phyloP scores from a whole-genome alignment of 2,888 invertebrate genomes.

The Cephus nigrinus region DNA sequence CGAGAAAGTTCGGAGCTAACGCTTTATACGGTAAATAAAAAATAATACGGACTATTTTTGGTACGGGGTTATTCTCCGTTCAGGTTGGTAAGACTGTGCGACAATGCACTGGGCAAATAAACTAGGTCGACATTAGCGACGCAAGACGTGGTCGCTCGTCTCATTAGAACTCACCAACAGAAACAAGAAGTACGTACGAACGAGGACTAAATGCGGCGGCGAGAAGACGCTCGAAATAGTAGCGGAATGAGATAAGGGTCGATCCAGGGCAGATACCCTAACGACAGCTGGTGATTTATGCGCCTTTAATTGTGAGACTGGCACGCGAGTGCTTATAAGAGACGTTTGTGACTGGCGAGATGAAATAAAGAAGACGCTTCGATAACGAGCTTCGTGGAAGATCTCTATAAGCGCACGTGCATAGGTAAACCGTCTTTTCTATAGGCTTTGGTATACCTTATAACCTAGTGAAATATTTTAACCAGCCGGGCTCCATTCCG shows the following conservation, averaged over 20 bases:
- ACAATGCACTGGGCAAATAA: too few species aligned
- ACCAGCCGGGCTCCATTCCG: too few species aligned
- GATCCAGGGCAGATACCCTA: slow-evolving; percentile 14
- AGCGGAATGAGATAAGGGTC: slow-evolving; percentile 2
- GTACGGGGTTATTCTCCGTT: too few species aligned
- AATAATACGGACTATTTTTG: background rate
- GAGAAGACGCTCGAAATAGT: background rate
- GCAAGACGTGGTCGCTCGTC: slow-evolving; percentile 4
- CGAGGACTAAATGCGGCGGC: background rate
- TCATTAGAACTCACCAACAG: slow-evolving; percentile 17
- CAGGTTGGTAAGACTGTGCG: too few species aligned
- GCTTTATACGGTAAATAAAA: too few species aligned
- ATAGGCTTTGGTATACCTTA: too few species aligned
- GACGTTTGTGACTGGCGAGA: background rate
- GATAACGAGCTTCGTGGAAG: slow-evolving; percentile 3
- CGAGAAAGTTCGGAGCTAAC: too few species aligned
- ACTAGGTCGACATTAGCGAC: background rate
- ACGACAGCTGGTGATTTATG: slow-evolving; percentile 22
- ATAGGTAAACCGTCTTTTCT: too few species aligned
- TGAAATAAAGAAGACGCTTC: background rate
- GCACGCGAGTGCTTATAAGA: too few species aligned
- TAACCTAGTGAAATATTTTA: too few species aligned
- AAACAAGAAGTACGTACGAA: slow-evolving; percentile 7
- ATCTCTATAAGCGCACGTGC: background rate
- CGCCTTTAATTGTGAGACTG: slow-evolving; percentile 17